These are phyloP conservation scores for Gymnopithys bicolor DNA, from an alignment of 2,797 vertebrate species.

Conservation along the genomic window DNA sequence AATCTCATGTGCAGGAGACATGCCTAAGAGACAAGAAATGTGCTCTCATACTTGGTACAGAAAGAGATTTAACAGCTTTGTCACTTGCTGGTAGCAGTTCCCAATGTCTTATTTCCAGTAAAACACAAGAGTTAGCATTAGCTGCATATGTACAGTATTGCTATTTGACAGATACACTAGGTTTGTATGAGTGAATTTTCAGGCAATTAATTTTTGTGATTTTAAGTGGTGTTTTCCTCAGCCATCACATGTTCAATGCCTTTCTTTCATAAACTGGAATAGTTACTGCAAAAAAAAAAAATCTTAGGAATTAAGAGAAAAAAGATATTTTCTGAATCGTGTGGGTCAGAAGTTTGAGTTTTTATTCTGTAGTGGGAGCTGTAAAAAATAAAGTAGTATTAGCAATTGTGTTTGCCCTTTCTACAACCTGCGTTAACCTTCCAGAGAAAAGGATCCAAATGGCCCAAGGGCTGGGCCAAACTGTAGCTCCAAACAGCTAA, in stretches of 20 bases:
- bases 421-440: not conserved
- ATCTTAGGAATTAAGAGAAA: not conserved
- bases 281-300: not conserved
- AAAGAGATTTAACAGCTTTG: not conserved
- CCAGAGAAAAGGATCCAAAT: constrained; percentile 8
- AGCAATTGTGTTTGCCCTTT: not conserved
- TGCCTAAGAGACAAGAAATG: not conserved
- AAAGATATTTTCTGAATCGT: not conserved
- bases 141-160: not conserved
- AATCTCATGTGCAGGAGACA: not conserved
- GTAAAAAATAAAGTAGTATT: not conserved
- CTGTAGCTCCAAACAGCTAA: not conserved
- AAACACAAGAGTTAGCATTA: not conserved
- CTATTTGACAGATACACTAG: not conserved
- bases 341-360: not conserved
- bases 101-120: not conserved
- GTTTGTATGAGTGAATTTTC: not conserved
- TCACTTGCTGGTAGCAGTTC: not conserved
- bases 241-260: rapidly evolving
- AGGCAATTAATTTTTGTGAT: not conserved
- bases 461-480: not conserved
- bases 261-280: not conserved
- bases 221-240: not conserved
- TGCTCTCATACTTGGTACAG: not conserved
- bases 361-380: not conserved